phyloP scores from a whole-genome alignment of 2,113 vertebrate species.

The Amphilophus citrinellus region DNA sequence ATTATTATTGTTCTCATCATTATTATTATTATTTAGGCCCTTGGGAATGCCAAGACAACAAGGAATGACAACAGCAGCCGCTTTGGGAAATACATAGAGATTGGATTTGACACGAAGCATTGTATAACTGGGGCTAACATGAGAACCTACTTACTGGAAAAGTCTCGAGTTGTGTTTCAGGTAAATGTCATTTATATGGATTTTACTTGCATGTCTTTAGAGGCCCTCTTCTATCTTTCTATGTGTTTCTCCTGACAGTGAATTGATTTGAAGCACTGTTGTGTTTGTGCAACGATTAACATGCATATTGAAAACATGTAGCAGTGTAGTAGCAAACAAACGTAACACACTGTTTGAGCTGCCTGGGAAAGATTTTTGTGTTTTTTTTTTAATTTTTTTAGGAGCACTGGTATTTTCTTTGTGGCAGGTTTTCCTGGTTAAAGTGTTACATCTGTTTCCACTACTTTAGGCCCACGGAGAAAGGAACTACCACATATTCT shows the following conservation, averaged over 20 bases:
- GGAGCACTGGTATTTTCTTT: background rate
- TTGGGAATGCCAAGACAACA: constrained; percentile 98
- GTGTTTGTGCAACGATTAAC: background rate
- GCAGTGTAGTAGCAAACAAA: background rate
- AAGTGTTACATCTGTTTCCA: background rate
- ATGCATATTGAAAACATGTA: background rate
- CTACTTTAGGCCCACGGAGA: constrained; percentile 89
- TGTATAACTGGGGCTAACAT: constrained; percentile 95
- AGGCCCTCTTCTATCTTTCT: background rate
- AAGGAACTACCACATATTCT: constrained; percentile 99
- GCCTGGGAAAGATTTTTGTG: background rate
- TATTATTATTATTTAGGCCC: constrained; percentile 81
- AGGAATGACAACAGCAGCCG: constrained; percentile 99
- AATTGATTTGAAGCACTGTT: constrained; percentile 20
- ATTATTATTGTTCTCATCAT: background rate
- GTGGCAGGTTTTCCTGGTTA: background rate
- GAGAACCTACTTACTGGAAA: constrained; percentile 98
- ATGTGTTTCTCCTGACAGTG: background rate
- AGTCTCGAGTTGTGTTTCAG: constrained; percentile 98
- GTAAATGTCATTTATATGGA: constrained; percentile 75
- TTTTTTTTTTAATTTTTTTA: no score
- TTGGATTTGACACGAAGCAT: constrained; percentile 92
- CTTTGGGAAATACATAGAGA: constrained; percentile 98
- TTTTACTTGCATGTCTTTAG: background rate
- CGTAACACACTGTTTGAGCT: background rate